Conservation (phyloP, 2,113 vertebrate species). For the Sclerurus mexicanus region DNA sequence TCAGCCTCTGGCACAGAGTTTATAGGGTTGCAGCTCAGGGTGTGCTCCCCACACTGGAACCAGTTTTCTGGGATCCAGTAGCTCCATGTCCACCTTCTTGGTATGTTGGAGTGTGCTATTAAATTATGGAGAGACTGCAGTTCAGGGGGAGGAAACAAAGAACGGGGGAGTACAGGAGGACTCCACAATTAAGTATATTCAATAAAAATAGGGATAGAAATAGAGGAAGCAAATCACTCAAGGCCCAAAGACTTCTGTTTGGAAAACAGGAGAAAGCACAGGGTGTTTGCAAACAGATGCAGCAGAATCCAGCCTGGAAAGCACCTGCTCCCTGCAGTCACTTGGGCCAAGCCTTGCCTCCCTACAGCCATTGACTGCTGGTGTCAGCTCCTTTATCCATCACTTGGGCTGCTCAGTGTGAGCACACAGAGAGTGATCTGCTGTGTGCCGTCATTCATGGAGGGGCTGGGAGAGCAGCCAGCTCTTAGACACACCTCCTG, state of each 20-base stretch:
- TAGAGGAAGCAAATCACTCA: not conserved
- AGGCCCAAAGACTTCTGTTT: not conserved
- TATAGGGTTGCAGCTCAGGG: not conserved
- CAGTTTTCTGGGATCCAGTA: not conserved
- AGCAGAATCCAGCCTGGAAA: not conserved
- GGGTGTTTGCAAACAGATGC: not conserved
- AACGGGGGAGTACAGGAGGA: not conserved
- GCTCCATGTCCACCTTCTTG: not conserved
- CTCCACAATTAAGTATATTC: not conserved
- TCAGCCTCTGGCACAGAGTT: not conserved
- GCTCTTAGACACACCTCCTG: not conserved
- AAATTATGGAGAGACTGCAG: not conserved
- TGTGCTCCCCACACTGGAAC: not conserved
- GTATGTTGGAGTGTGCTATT: not conserved
- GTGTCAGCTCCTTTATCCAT: not conserved
- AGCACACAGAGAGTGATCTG: not conserved
- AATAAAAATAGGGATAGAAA: not conserved
- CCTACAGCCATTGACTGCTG: not conserved
- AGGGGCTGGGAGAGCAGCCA: not conserved
- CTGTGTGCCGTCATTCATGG: not conserved
- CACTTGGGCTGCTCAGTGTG: not conserved
- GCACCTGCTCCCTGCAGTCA: not conserved
- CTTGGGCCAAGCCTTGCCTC: not conserved
- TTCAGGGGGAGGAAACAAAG: not conserved
- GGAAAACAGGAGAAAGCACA: not conserved